These are phyloP conservation scores for Trilocha varians DNA, from an alignment of 2,888 invertebrate genomes.

Conservation along the genomic window DNA sequence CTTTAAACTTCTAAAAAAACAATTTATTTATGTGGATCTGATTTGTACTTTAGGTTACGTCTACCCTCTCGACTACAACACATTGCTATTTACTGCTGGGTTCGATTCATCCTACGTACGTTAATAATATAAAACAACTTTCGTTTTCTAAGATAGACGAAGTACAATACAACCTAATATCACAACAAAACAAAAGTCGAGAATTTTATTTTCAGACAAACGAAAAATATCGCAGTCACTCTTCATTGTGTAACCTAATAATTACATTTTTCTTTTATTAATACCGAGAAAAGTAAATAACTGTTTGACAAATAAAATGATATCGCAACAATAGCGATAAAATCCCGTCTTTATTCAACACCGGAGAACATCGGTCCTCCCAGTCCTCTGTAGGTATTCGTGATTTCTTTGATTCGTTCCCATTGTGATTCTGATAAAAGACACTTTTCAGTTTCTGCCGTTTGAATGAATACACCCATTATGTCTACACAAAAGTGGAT, in stretches of 20 bases:
- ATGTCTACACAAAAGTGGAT: slow-evolving; percentile 64
- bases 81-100: too few species aligned
- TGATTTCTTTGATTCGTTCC: slow-evolving; percentile 69
- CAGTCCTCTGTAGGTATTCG: slow-evolving; percentile 42
- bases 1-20: too few species aligned
- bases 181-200: too few species aligned
- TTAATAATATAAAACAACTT: too few species aligned
- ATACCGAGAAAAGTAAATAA: slow-evolving; percentile 16
- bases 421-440: slow-evolving; percentile 66
- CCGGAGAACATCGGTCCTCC: slow-evolving; percentile 57
- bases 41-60: too few species aligned
- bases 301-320: slow-evolving; percentile 28
- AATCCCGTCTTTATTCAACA: slow-evolving; percentile 41
- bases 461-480: slow-evolving; percentile 70
- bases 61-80: too few species aligned
- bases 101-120: too few species aligned
- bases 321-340: slow-evolving; percentile 27
- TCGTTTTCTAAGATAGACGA: too few species aligned
- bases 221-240: too few species aligned
- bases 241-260: neutral
- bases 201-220: too few species aligned
- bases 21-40: too few species aligned
- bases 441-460: slow-evolving; percentile 61
- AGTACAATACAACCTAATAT: too few species aligned
- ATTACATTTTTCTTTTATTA: slow-evolving; percentile 7